phyloP scores from a whole-genome alignment of 2,797 vertebrate species.

The Hoplostethus atlanticus region DNA sequence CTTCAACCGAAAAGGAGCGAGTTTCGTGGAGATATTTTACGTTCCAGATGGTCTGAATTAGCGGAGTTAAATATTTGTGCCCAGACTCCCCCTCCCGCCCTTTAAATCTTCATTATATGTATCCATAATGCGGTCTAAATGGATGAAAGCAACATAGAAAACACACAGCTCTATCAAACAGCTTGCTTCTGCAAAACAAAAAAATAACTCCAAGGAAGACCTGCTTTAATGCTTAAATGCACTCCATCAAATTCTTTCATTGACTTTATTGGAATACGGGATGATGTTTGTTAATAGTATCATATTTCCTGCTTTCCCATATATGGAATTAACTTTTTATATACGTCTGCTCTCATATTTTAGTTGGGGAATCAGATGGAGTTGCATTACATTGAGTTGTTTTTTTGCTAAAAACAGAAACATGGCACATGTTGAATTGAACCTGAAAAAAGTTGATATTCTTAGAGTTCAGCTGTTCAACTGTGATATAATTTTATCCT shows the following conservation, averaged over 20 bases:
- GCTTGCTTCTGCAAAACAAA: slow-evolving; percentile 21
- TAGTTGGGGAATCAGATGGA: not conserved
- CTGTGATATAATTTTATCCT: not conserved
- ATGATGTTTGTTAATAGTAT: not conserved
- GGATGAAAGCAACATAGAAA: slow-evolving; percentile 41
- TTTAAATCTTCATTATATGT: slow-evolving; percentile 61
- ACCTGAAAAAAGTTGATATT: not conserved
- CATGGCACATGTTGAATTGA: no score
- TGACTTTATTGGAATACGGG: not conserved
- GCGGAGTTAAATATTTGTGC: slow-evolving; percentile 81
- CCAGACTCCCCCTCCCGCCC: slow-evolving; percentile 47
- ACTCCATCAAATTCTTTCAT: not conserved
- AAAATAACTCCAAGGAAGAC: slow-evolving; percentile 11
- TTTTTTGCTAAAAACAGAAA: no score
- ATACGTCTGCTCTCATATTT: not conserved
- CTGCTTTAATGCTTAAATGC: not conserved
- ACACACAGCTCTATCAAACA: slow-evolving; percentile 48
- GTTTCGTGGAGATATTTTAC: slow-evolving; percentile 70
- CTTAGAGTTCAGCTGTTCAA: not conserved
- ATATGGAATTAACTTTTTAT: not conserved
- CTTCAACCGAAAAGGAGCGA: slow-evolving; percentile 72
- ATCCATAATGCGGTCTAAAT: slow-evolving; percentile 56
- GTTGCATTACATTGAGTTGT: not conserved
- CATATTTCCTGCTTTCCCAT: not conserved
- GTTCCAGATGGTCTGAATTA: slow-evolving; percentile 81